These are phyloP conservation scores for Semotilus atromaculatus DNA, from an alignment of 2,797 vertebrate genomes.

Conservation along the genomic window DNA sequence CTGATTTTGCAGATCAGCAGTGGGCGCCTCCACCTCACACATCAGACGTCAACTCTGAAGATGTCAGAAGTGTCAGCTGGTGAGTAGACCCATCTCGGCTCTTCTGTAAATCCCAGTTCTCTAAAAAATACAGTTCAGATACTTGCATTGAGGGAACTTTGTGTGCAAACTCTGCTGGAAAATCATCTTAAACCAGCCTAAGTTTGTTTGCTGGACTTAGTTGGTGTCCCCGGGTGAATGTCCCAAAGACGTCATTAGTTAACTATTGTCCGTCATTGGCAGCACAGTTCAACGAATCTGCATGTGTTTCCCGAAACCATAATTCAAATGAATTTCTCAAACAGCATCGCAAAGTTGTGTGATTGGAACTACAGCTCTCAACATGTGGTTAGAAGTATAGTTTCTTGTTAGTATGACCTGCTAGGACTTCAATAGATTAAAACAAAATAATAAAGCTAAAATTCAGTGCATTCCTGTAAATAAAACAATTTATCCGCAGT, in stretches of 20 bases:
- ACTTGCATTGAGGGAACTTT: not conserved
- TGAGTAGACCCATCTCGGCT: conserved; percentile 66
- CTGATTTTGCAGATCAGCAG: conserved; percentile 84
- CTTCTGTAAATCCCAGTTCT: not conserved
- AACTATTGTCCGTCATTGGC: not conserved
- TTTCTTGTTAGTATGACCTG: not conserved
- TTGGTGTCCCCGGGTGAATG: not conserved
- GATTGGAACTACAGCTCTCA: not conserved
- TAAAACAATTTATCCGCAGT: too few species aligned
- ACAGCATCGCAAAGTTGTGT: not conserved
- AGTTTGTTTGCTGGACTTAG: not conserved
- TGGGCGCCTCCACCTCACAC: conserved; percentile 81
- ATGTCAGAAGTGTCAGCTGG: conserved; percentile 85
- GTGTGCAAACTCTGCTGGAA: not conserved
- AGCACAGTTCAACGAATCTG: not conserved
- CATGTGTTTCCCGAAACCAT: not conserved
- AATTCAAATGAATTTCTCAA: not conserved
- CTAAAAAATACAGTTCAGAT: not conserved
- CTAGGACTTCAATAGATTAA: too few species aligned
- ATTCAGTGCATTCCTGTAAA: not conserved
- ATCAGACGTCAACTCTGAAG: conserved; percentile 78
- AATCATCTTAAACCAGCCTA: not conserved
- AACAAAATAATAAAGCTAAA: too few species aligned
- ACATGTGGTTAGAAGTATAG: not conserved
- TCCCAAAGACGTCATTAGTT: not conserved